Evolutionary conservation across 2,113 vertebrate species (phyloP).

Genomic region (Gallinago media): DNA sequence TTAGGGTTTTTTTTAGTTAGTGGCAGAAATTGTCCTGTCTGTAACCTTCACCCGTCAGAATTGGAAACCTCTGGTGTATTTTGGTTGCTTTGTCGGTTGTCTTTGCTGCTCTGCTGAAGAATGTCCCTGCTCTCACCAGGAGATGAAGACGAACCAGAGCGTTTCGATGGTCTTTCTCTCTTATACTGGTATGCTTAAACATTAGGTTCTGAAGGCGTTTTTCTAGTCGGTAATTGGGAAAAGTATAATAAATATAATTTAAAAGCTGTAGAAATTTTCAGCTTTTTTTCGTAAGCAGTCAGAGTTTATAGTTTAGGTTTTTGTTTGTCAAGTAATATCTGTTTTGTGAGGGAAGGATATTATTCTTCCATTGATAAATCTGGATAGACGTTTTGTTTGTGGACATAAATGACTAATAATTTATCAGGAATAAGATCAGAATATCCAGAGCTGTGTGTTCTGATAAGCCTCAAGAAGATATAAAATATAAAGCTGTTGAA

Average conservation of each 20-base stretch:
- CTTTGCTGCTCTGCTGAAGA: conserved; percentile 20
- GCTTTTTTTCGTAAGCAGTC: not conserved
- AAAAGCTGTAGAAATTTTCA: not conserved
- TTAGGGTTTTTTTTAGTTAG: conserved; percentile 52
- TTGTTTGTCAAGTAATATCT: not conserved
- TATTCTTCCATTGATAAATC: not conserved
- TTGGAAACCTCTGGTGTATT: conserved; percentile 14
- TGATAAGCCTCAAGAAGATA: not conserved
- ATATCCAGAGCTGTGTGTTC: not conserved
- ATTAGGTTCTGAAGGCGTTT: not conserved
- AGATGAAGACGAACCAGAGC: conserved; percentile 76
- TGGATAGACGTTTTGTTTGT: not conserved
- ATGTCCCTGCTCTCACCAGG: conserved; percentile 82
- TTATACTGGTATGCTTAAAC: conserved; percentile 82
- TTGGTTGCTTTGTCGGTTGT: not conserved
- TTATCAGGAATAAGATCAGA: not conserved
- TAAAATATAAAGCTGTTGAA: not conserved
- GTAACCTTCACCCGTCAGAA: conserved; percentile 39
- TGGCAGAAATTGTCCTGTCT: conserved; percentile 64
- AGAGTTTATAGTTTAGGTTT: not conserved
- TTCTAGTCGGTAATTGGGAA: not conserved
- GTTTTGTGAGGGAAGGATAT: not conserved
- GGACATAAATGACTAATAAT: not conserved
- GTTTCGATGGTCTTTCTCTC: conserved; percentile 84
- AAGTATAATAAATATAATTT: not conserved